Evolutionary conservation across 2,113 vertebrate genomes (phyloP), one percentile per base, ranked within the genome.

Genomic region (Panthera leo): DNA sequence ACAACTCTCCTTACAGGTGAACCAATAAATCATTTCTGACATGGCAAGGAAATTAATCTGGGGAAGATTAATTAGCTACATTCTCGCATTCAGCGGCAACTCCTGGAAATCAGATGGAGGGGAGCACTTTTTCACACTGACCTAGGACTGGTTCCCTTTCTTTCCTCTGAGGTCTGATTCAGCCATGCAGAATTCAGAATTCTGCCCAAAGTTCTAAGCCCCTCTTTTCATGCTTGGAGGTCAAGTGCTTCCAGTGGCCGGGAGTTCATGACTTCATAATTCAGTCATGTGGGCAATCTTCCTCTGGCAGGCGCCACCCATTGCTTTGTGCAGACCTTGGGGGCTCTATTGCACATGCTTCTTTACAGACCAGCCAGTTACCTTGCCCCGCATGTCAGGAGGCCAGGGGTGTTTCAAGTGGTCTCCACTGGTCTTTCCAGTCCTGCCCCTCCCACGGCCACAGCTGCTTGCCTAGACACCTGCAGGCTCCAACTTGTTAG

Each of bases 11-110:
- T 76, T 84, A 76, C 27, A 94, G 39, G 61, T 2, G 3, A 1
- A 2, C 85, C 76, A 96, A 98, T 97, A 95, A 95, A 96, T 97
- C 97, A 98, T 55, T 89, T 94, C 97, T 94, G 94, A 97, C 88
- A 71, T 16, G 51, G 85, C 67, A 75, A 97, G 79, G 89, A 97
- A 97, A 96, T 97, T 97, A 92, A 98, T 96, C 85, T 96, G 79
- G 86, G 79, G n/a, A 97, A 97, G 96, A 97, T 97, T 98, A 98
- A 98, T 98, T 97, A 98, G 96, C 87, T 92, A 61, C 79, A 71
- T 94, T 96, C 58, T 80, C 0, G 12, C 15, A 39, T 55, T 96
- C 89, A 80, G 95, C 68, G 0, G 2, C 31, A 63, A 84, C 89
- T 97, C 83, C 82, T 86, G 27, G 61, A 93, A 95, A 95, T 93